Percentiles rank a stretch among this genome's conserved stretches.
Conservation (phyloP, 2,113 vertebrate genomes). For the Sorex araneus region DNA sequence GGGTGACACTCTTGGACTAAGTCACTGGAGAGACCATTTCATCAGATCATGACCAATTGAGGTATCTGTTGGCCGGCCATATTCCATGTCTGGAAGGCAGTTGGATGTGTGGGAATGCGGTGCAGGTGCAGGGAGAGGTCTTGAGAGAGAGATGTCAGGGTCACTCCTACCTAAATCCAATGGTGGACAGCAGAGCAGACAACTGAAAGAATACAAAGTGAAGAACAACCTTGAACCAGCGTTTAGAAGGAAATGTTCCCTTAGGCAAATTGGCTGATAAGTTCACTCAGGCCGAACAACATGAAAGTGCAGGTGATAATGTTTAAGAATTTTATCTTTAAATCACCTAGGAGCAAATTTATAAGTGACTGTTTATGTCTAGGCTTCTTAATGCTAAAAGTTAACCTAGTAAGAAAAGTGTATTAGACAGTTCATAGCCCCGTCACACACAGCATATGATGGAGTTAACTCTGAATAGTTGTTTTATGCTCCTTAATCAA, state of each 20-base stretch:
- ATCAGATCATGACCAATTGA: background rate
- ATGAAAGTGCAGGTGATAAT: background rate
- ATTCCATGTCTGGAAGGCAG: background rate
- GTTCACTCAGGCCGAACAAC: background rate
- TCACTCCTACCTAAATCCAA: background rate
- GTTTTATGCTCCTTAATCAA: background rate
- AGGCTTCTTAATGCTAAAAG: background rate
- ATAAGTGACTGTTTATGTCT: background rate
- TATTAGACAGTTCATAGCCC: background rate
- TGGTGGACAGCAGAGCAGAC: background rate
- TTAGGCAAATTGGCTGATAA: conserved; percentile 8
- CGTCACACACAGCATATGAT: background rate
- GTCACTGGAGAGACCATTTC: too few relatives aligned
- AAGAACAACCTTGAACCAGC: background rate
- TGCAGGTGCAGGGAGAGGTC: background rate
- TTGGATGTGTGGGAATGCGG: background rate
- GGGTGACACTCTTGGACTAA: background rate
- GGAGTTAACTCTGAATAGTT: conserved; percentile 12
- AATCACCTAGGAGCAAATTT: background rate
- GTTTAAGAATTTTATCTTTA: conserved; percentile 32
- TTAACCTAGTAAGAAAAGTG: background rate
- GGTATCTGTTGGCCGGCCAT: background rate
- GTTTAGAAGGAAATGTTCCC: background rate
- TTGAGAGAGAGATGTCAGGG: background rate
- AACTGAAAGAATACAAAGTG: background rate